Percentiles rank a stretch among this genome's conserved stretches.
phyloP scores from a whole-genome alignment of 2,113 vertebrate species.

The Raja brachyura region DNA sequence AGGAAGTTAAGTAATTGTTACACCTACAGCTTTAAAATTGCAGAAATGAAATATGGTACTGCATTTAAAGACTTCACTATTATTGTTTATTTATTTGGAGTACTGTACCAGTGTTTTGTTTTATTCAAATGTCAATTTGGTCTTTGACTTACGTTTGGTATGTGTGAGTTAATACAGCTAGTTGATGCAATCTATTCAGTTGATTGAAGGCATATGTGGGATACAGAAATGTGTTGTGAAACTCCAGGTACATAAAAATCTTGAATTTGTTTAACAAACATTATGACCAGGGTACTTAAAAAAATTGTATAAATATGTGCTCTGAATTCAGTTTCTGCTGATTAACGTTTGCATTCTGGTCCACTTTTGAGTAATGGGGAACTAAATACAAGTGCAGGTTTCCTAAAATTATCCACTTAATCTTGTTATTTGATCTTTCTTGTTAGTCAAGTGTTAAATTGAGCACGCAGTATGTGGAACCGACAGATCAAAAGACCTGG shows the following conservation, averaged over 20 bases:
- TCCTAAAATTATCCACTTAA: constrained; percentile 39
- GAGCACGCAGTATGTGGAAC: constrained; percentile 32
- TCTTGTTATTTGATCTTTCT: constrained; percentile 27
- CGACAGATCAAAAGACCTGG: constrained; percentile 29
- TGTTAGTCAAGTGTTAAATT: constrained; percentile 37
- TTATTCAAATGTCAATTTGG: not conserved
- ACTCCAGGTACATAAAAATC: not conserved
- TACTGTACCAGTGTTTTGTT: not conserved
- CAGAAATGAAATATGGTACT: not conserved
- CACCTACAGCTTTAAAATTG: not conserved
- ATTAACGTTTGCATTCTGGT: constrained; percentile 13
- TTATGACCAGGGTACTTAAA: not conserved
- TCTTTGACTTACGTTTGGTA: not conserved
- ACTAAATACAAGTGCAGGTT: constrained; percentile 35
- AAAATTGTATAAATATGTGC: constrained; percentile 30
- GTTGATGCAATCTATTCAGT: not conserved
- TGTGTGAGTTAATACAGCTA: not conserved
- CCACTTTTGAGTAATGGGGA: constrained; percentile 34
- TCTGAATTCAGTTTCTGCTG: constrained; percentile 7
- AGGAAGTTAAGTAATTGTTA: not conserved
- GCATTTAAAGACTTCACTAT: not conserved
- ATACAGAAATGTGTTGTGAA: not conserved
- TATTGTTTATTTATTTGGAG: not conserved
- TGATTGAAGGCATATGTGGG: constrained; percentile 36
- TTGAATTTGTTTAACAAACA: constrained; percentile 24